Evolutionary conservation across 2,113 vertebrate genomes (phyloP).

Genomic region (Suricata suricatta): DNA sequence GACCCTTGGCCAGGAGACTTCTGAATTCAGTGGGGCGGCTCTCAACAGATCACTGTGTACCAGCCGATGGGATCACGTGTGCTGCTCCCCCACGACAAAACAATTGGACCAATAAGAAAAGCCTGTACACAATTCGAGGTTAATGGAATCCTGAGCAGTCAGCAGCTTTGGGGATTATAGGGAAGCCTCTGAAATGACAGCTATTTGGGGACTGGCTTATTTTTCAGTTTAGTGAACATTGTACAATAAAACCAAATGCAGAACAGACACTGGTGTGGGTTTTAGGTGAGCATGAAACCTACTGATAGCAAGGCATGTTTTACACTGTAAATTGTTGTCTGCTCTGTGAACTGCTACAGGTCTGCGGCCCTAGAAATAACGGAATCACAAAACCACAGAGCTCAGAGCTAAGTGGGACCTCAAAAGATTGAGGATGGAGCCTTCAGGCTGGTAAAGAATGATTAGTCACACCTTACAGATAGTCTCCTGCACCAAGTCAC

Average conservation of each 20-base stretch:
- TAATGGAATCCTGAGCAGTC: constrained; percentile 28
- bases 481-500: background rate
- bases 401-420: background rate
- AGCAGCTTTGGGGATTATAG: constrained; percentile 46
- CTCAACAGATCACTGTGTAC: background rate
- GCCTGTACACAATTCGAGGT: background rate
- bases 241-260: background rate
- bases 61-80: background rate
- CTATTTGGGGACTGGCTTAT: constrained; percentile 17
- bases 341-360: background rate
- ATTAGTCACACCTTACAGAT: background rate
- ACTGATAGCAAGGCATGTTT: background rate
- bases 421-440: background rate
- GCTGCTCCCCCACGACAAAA: background rate
- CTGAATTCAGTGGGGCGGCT: background rate
- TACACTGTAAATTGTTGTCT: background rate
- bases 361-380: background rate
- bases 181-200: background rate
- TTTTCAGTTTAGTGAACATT: constrained; percentile 15
- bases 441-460: background rate
- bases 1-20: background rate
- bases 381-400: background rate
- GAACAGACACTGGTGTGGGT: background rate
- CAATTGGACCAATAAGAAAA: background rate
- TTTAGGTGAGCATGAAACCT: background rate